Evolutionary conservation across 1,140 invertebrate species (phyloP), one percentile per base, ranked within the genome.

Genomic region (Ceratoteleas bidentatus): DNA sequence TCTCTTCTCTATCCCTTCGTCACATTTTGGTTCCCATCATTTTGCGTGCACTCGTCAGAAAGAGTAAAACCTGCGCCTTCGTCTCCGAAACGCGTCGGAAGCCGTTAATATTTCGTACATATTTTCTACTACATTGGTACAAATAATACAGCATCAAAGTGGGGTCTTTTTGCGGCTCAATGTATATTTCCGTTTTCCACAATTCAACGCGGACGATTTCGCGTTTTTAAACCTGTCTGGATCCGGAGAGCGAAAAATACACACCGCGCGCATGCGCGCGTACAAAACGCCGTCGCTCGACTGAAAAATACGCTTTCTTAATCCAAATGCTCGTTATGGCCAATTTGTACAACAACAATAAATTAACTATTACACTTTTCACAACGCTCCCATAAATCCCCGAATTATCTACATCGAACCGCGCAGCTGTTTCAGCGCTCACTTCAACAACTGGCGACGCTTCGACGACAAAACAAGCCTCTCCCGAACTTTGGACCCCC

Each of bases 91-190:
- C 68, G 49, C 53, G 43, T 74, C 32, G 68, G 72, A 76, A 73
- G 77, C 69, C 38, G 58, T 70, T 57, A 78, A 83, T 66, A 60
- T 62, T 84, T 76, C 38, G 57, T 84, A 72, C 76, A 75, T 80
- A 85, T 78, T 77, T 76, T 74, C 72, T 82, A 82, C 61, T 75
- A 81, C 64, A 83, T 74, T 77, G 72, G 70, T 85, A 77, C 53
- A 83, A 81, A 85, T 75, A 81, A 83, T 83, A 80, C 64, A 85
- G 60, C 74, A 69, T 75, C 66, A 61, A 69, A 70, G 54, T 75
- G 65, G 69, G 70, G 64, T 75, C 70, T 72, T 65, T 69, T 77
- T 69, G 61, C 66, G 66, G 75, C 75, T 78, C 61, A 70, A 77
- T 70, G 64, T 74, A 81, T 45, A 68, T 69, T 70, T 56, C 62